Conservation (phyloP, 1,140 invertebrate species). For the Pseudachorutes palmiensis region DNA sequence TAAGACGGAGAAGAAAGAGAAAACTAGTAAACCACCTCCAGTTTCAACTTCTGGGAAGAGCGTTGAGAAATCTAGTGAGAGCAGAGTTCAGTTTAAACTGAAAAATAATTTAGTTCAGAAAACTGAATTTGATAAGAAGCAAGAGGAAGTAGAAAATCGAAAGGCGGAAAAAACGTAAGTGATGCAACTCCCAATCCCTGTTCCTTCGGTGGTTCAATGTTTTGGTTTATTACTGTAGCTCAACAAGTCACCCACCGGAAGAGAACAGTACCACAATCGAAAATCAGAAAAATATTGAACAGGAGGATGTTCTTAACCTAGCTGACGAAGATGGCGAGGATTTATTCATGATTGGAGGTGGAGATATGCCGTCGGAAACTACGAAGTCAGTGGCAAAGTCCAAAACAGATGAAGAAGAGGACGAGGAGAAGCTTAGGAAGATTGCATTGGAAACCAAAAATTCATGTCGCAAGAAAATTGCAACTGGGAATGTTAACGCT, state of each 20-base stretch:
- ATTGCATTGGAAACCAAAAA: not conserved
- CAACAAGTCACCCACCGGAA: too few species aligned
- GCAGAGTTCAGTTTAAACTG: constrained; percentile 6
- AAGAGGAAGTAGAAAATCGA: not conserved
- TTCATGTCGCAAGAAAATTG: not conserved
- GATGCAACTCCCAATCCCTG: not conserved
- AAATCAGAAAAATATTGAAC: too few species aligned
- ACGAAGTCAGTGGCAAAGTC: not conserved
- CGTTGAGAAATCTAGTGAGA: not conserved
- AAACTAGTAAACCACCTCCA: not conserved
- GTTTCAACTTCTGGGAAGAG: not conserved
- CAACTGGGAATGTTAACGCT: not conserved
- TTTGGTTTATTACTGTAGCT: too few species aligned
- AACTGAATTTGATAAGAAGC: constrained; percentile 4
- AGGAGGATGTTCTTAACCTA: constrained; percentile 3
- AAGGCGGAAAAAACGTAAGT: not conserved
- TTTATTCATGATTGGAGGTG: not conserved
- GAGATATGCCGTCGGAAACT: not conserved
- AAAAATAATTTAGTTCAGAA: not conserved
- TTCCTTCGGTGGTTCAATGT: too few species aligned
- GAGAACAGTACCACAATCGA: too few species aligned
- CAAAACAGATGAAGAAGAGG: not conserved
- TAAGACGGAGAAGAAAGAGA: not conserved
- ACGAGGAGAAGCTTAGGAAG: constrained; percentile 1
- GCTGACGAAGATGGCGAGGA: not conserved